These are phyloP conservation scores for Corydoras maculifer DNA, from an alignment of 2,113 vertebrate species.

Conservation along the genomic window DNA sequence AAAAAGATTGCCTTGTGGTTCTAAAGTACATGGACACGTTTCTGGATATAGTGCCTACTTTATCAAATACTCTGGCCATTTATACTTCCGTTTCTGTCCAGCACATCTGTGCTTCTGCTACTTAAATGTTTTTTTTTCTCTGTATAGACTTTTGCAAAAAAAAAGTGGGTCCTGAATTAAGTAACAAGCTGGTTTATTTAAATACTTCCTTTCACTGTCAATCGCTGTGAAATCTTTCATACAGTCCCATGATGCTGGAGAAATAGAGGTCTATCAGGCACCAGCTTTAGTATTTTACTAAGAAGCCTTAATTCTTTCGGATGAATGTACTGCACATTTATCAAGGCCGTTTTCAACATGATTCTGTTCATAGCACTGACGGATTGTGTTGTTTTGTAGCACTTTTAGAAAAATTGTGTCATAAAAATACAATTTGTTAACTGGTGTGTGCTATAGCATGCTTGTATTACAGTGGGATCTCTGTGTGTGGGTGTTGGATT, in stretches of 20 bases:
- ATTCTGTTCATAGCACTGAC: neutral
- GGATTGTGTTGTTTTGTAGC: conserved; percentile 1
- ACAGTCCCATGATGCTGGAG: neutral
- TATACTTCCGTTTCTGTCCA: no score
- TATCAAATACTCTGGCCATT: no score
- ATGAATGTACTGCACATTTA: conserved; percentile 6
- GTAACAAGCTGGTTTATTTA: neutral
- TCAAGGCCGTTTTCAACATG: conserved; percentile 14
- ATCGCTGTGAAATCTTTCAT: conserved; percentile 8
- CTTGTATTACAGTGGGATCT: conserved; percentile 14
- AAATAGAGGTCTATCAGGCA: neutral
- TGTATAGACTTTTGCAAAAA: no score
- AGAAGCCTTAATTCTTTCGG: neutral
- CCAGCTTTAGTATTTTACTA: conserved; percentile 3
- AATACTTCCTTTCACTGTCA: neutral
- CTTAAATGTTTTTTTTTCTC: no score
- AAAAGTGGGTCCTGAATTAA: neutral
- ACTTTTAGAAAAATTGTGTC: conserved; percentile 3
- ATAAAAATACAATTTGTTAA: conserved; percentile 2
- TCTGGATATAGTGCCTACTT: no score
- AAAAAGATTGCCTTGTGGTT: no score
- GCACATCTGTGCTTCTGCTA: no score
- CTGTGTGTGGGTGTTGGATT: conserved; percentile 17
- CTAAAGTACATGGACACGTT: no score
- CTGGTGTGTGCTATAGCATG: neutral